Evolutionary conservation across 2,797 vertebrate species (phyloP).

Genomic region (Phalanger gymnotis): DNA sequence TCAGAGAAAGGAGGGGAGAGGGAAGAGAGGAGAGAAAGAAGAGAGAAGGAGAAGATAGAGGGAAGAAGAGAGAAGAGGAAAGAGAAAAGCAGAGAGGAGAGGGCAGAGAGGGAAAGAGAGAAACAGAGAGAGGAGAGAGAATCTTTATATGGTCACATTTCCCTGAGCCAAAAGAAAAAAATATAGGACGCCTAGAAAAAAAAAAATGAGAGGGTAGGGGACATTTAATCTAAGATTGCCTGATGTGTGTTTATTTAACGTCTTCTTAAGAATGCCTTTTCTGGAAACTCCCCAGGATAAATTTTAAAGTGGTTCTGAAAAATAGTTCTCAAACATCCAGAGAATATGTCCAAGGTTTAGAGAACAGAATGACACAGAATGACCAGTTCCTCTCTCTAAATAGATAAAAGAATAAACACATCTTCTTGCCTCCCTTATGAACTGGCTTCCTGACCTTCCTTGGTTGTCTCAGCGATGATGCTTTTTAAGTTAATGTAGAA

Average conservation of each 20-base stretch:
- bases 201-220: background rate
- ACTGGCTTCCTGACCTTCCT: constrained; percentile 1
- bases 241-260: constrained; percentile 31
- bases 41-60: background rate
- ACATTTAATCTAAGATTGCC: background rate
- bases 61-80: too few relatives aligned
- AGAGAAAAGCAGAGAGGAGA: background rate
- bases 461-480: background rate
- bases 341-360: constrained; percentile 3
- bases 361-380: constrained; percentile 3
- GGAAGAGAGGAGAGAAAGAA: background rate
- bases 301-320: constrained; percentile 25
- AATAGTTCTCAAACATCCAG: constrained; percentile 39
- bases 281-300: constrained; percentile 24
- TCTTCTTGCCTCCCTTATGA: background rate
- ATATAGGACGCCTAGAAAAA: background rate
- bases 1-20: background rate
- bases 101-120: background rate
- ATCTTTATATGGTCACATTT: background rate
- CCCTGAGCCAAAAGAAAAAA: background rate
- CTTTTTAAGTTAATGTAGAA: constrained; percentile 18
- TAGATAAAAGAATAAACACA: constrained; percentile 18
- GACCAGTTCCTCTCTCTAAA: background rate
- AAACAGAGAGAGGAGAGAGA: background rate
- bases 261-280: constrained; percentile 41